Percentiles rank a stretch among this genome's conserved stretches.
phyloP scores from a whole-genome alignment of 92 coral and sea anemone genomes.

The Epizoanthus fatuus region DNA sequence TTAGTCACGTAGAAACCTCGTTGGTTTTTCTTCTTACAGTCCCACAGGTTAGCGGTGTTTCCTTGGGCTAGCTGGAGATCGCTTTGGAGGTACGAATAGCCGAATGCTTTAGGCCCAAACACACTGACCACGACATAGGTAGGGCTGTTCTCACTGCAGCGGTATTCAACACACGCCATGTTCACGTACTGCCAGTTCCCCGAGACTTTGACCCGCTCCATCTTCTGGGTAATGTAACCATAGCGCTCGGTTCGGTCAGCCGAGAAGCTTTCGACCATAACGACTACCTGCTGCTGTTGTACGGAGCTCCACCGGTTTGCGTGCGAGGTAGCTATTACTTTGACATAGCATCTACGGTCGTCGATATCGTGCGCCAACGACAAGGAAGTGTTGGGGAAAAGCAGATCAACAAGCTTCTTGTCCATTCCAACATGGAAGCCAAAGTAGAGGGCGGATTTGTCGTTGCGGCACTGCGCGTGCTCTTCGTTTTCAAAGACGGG shows the following conservation, averaged over 20 bases:
- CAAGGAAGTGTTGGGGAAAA: neutral
- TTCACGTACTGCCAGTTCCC: neutral
- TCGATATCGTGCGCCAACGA: neutral
- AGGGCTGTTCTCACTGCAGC: constrained; percentile 32
- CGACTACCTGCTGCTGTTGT: neutral
- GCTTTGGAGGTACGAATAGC: constrained; percentile 6
- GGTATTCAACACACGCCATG: constrained; percentile 13
- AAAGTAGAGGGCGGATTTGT: constrained; percentile 23
- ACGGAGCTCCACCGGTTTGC: too few relatives aligned
- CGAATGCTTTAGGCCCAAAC: neutral
- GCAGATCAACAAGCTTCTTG: neutral
- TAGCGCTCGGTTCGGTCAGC: constrained; percentile 26
- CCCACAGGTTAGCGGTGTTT: constrained; percentile 19
- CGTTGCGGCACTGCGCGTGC: constrained; percentile 5
- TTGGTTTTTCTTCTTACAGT: constrained; percentile 32
- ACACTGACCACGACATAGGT: constrained; percentile 20
- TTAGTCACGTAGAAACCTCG: constrained; percentile 13
- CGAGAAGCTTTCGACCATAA: constrained; percentile 19
- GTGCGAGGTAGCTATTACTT: neutral
- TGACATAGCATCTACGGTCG: constrained; percentile 24
- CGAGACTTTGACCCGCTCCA: neutral
- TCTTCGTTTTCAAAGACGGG: constrained; percentile 14
- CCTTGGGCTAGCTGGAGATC: constrained; percentile 16
- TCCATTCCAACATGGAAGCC: constrained; percentile 6
- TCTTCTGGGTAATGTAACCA: constrained; percentile 3